Percentiles rank a stretch among this genome's conserved stretches.
Conservation (phyloP, 2,888 invertebrate species). For the Euplexia lucipara region DNA sequence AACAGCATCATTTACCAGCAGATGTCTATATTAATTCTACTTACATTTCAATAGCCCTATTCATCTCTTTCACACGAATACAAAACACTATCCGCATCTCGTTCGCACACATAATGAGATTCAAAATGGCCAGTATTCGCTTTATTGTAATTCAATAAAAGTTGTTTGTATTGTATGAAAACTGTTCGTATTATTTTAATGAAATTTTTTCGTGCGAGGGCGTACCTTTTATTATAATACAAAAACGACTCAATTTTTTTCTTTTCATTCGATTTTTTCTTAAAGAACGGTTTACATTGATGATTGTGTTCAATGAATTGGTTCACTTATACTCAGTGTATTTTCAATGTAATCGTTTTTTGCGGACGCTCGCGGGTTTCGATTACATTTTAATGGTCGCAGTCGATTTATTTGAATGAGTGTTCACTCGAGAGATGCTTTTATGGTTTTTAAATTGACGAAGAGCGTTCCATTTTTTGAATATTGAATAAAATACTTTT, state of each 20-base stretch:
- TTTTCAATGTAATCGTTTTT: constrained; percentile 74
- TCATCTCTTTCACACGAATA: constrained; percentile 69
- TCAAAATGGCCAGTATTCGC: constrained; percentile 85
- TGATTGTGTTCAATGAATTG: constrained; percentile 74
- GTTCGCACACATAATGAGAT: constrained; percentile 78
- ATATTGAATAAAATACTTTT: constrained; percentile 27
- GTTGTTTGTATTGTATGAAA: constrained; percentile 73
- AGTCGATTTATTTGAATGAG: constrained; percentile 64
- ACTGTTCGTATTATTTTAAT: constrained; percentile 77
- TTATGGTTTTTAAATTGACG: constrained; percentile 56
- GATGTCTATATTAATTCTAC: constrained; percentile 79
- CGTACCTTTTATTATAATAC: constrained; percentile 67
- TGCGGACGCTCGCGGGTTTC: constrained; percentile 59
- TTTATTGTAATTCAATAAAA: constrained; percentile 78
- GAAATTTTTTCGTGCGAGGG: constrained; percentile 69
- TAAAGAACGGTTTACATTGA: constrained; percentile 74
- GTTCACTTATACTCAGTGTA: constrained; percentile 71
- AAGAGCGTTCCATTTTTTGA: constrained; percentile 44
- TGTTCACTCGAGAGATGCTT: constrained; percentile 55
- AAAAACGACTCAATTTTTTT: constrained; percentile 62
- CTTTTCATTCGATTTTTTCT: constrained; percentile 74
- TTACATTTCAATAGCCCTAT: constrained; percentile 60
- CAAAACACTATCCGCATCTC: constrained; percentile 70
- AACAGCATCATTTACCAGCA: constrained; percentile 77
- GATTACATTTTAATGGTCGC: constrained; percentile 71